Conservation (phyloP, 2,113 vertebrate species). For the Thamnaconus septentrionalis region DNA sequence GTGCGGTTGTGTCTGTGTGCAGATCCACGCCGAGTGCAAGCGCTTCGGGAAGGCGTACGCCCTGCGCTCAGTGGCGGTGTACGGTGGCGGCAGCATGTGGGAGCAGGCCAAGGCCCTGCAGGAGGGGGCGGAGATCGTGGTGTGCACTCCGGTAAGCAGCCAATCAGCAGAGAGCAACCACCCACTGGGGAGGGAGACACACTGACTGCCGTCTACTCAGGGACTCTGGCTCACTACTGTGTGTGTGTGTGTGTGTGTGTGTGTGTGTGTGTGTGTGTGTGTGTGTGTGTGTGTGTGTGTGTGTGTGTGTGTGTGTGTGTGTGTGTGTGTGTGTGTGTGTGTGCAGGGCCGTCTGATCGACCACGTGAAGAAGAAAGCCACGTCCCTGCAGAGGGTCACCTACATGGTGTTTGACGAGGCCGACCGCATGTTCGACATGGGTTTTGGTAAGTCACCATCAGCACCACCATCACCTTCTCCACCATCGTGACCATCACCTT, state of each 20-base stretch:
- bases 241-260: background rate
- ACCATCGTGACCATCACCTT: no score
- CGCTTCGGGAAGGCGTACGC: constrained; percentile 97
- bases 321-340: background rate
- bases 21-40: constrained; percentile 97
- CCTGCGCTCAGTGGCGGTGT: constrained; percentile 94
- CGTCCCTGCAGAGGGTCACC: constrained; percentile 93
- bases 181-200: background rate
- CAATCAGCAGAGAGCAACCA: constrained; percentile 7
- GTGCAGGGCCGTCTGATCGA: constrained; percentile 94
- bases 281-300: background rate
- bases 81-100: constrained; percentile 99
- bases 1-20: background rate
- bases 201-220: background rate
- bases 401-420: constrained; percentile 99
- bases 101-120: constrained; percentile 98
- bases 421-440: constrained; percentile 99
- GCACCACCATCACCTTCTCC: no score
- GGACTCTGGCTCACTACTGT: no score
- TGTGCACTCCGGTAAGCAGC: constrained; percentile 94
- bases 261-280: background rate
- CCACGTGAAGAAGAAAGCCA: constrained; percentile 99
- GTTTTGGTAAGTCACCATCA: constrained; percentile 84
- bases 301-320: background rate
- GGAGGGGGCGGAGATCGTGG: constrained; percentile 98